Percentiles rank a stretch among this genome's conserved stretches.
Conservation (phyloP, 2,888 invertebrate genomes). For the Microctonus aethiopoides region DNA sequence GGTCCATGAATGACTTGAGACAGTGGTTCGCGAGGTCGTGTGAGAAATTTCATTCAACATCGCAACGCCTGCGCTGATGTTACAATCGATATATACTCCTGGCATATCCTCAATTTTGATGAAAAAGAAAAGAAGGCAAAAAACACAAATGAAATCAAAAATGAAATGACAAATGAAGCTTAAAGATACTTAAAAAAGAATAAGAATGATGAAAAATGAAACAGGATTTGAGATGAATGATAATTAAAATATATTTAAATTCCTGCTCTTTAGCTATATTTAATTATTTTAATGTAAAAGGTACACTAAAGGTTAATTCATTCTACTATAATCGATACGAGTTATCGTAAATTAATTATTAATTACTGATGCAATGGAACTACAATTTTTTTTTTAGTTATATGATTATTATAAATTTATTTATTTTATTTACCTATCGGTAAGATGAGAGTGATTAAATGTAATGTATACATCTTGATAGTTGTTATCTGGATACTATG, state of each 20-base stretch:
- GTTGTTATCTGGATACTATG: background rate
- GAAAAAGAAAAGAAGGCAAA: constrained; percentile 27
- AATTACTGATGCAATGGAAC: too few relatives aligned
- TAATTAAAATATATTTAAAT: background rate
- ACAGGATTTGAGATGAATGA: constrained; percentile 12
- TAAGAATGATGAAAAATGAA: constrained; percentile 11
- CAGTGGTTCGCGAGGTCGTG: constrained; percentile 47
- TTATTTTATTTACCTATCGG: constrained; percentile 16
- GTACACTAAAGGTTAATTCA: too few relatives aligned
- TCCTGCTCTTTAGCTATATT: too few relatives aligned
- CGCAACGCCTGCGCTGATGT: constrained; percentile 51
- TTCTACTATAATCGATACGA: too few relatives aligned
- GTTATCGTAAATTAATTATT: too few relatives aligned
- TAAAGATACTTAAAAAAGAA: background rate
- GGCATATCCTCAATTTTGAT: constrained; percentile 43
- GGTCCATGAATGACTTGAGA: constrained; percentile 55
- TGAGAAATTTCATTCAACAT: constrained; percentile 57
- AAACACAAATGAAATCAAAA: background rate
- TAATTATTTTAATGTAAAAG: background rate
- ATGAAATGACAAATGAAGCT: background rate
- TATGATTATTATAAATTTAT: background rate
- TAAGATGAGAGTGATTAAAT: background rate
- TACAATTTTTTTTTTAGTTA: background rate
- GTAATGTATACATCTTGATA: constrained; percentile 11
- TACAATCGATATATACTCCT: constrained; percentile 53